phyloP scores from a whole-genome alignment of 1,140 invertebrate species.

The Aradophagus sp. region DNA sequence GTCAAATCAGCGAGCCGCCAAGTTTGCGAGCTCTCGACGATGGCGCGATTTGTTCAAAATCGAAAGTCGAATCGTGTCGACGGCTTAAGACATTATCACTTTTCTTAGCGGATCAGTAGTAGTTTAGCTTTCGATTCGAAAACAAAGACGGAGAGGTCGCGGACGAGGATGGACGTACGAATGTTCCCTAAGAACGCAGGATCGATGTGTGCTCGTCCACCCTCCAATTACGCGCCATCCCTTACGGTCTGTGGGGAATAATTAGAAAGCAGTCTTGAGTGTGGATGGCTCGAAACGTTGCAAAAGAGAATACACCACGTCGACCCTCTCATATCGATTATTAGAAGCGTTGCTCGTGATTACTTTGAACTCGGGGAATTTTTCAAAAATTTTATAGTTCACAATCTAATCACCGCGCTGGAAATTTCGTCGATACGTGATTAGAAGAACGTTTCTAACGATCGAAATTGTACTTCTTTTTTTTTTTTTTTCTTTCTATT shows the following conservation, averaged over 20 bases:
- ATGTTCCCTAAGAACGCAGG: slow-evolving; percentile 64
- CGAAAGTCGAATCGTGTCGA: slow-evolving; percentile 72
- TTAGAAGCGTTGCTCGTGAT: slow-evolving; percentile 28
- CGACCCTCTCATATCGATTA: slow-evolving; percentile 46
- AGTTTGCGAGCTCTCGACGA: slow-evolving; percentile 67
- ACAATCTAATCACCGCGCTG: not conserved
- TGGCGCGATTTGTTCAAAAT: slow-evolving; percentile 63
- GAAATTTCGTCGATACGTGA: no score
- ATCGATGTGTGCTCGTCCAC: slow-evolving; percentile 70
- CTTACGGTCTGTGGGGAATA: slow-evolving; percentile 71
- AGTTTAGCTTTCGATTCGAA: slow-evolving; percentile 57
- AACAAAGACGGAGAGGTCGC: slow-evolving; percentile 34
- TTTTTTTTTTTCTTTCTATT: no score
- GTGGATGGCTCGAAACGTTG: slow-evolving; percentile 57
- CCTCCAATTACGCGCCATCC: slow-evolving; percentile 72
- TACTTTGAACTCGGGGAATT: not conserved
- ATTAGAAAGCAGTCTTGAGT: slow-evolving; percentile 71
- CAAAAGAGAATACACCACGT: slow-evolving; percentile 47
- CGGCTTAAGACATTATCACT: slow-evolving; percentile 74
- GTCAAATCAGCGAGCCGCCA: slow-evolving; percentile 64
- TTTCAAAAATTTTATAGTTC: not conserved
- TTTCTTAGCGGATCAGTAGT: slow-evolving; percentile 67
- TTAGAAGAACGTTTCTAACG: no score
- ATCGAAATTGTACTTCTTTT: no score
- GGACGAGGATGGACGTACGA: slow-evolving; percentile 41